Base-by-base conservation (phyloP, 2,888 invertebrate genomes). In the Melinopterus prodromus region DNA sequence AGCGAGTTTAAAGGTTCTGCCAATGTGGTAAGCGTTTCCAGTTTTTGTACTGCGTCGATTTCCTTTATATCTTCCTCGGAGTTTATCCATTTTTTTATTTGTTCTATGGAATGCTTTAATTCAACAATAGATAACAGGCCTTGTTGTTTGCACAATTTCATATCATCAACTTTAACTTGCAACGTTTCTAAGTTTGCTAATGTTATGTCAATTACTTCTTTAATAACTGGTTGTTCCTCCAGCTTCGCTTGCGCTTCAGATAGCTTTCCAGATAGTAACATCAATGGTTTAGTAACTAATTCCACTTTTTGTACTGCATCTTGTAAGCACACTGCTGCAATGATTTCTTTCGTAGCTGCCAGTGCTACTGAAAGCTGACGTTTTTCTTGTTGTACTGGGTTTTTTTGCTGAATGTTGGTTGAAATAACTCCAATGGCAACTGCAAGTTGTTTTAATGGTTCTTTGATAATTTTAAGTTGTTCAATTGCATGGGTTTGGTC, bases 341-440 rank as follows among this genome's bases (percentile, higher is more conserved):
- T 78, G n/a, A 78, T 70, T 53, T 80, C 77, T 82, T 85, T 85
- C 12, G 84, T 16, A 74, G 80, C 78, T 16, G 69, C 15, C 71
- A 84, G 37, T 35, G 83, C 83, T 36, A 26, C n/a, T 35, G 69
- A 16, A 3, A 78, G 16, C 14, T 16, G 35, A 16, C 35, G 72
- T 26, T 74, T 74, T n/a, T 71, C 38, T 53, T 76, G 70, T 16
- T 76, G 37, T 15, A 37, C 16, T 71, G 37, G 38, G 9, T 76
- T 35, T 6, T n/a, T 14, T 53, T 70, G 16, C 35, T 38, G 71
- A 76, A 75, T 15, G 15, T 16, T 37, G 14, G 37, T 38, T 2
- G 53, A 53, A 2, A 53, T 53, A 6, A 26, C 35, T 38, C 38
- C 38, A 16, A 76, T 71, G n/a, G 69, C 16, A 26, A 71, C 69